Conservation (phyloP, 2,888 invertebrate genomes). For the Drosophila dives region DNA sequence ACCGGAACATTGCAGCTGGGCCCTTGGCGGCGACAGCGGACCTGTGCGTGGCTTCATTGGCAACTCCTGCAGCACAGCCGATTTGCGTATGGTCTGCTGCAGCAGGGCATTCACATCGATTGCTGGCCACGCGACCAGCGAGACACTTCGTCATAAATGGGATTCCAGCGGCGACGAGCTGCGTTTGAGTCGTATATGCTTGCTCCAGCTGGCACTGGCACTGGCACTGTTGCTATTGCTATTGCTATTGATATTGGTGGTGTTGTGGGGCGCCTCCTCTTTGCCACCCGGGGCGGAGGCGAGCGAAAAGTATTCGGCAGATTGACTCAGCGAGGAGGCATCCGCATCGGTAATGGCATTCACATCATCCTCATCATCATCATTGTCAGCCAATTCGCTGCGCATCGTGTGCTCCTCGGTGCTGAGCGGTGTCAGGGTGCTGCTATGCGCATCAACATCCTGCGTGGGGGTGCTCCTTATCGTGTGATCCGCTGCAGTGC, state of each 20-base stretch:
- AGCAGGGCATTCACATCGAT: conserved; percentile 84
- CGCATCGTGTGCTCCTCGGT: conserved; percentile 76
- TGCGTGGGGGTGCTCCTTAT: conserved; percentile 58
- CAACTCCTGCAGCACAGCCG: conserved; percentile 82
- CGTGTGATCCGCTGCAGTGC: conserved; percentile 72
- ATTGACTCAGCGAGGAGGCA: conserved; percentile 81
- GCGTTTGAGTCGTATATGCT: conserved; percentile 81
- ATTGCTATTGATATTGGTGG: conserved; percentile 13
- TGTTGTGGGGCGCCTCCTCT: conserved; percentile 7
- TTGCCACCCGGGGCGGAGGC: conserved; percentile 63
- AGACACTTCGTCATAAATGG: conserved; percentile 85
- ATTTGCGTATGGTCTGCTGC: conserved; percentile 84
- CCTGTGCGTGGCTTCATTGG: conserved; percentile 43
- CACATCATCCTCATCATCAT: conserved; percentile 21
- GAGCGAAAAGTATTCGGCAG: conserved; percentile 83
- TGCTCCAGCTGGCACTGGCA: conserved; percentile 66
- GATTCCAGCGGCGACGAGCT: conserved; percentile 75
- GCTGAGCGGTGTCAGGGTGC: conserved; percentile 79
- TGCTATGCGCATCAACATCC: conserved; percentile 62
- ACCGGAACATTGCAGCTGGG: conserved; percentile 31
- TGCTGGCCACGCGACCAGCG: conserved; percentile 86
- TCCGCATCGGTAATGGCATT: conserved; percentile 71
- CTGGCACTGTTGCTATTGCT: conserved; percentile 30
- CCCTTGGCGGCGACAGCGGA: conserved; percentile 9
- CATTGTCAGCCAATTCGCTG: conserved; percentile 65